Evolutionary conservation across 2,797 vertebrate genomes (phyloP).

Genomic region (Gallirallus australis): DNA sequence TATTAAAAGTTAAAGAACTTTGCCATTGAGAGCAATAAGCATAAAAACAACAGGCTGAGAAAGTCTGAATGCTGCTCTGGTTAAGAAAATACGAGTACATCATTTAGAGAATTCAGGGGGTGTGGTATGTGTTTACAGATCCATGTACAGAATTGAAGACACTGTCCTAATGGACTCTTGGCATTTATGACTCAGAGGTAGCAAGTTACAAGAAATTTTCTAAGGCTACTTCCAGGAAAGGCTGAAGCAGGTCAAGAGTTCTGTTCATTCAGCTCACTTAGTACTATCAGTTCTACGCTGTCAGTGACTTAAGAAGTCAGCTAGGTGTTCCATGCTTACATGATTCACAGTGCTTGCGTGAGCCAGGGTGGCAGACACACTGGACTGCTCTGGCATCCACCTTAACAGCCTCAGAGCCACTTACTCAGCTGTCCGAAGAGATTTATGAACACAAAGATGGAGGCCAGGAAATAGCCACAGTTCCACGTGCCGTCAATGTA

Average conservation of each 20-base stretch:
- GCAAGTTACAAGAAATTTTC: neutral
- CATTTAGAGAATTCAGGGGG: neutral
- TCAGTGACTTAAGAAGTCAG: neutral
- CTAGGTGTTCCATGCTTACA: neutral
- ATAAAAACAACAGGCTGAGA: neutral
- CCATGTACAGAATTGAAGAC: neutral
- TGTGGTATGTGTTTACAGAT: neutral
- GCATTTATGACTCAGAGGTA: neutral
- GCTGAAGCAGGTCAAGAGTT: neutral
- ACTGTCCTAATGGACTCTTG: neutral
- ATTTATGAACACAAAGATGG: constrained; percentile 94
- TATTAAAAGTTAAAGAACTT: neutral
- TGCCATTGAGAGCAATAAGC: neutral
- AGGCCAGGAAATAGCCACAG: constrained; percentile 95
- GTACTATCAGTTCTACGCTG: neutral
- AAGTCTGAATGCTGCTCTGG: neutral
- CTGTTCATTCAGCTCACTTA: neutral
- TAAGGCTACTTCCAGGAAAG: neutral
- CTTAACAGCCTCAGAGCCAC: constrained; percentile 44
- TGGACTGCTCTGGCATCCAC: neutral
- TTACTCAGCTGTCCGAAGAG: constrained; percentile 95
- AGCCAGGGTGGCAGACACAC: neutral
- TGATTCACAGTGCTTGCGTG: neutral
- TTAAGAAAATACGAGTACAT: neutral
- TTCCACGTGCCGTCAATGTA: constrained; percentile 96